A percentile compares a stretch with the other conserved stretches of the same genome.
Evolutionary conservation across 2,113 vertebrate genomes (phyloP).

Genomic region (Cyphomyrus discorhynchus): DNA sequence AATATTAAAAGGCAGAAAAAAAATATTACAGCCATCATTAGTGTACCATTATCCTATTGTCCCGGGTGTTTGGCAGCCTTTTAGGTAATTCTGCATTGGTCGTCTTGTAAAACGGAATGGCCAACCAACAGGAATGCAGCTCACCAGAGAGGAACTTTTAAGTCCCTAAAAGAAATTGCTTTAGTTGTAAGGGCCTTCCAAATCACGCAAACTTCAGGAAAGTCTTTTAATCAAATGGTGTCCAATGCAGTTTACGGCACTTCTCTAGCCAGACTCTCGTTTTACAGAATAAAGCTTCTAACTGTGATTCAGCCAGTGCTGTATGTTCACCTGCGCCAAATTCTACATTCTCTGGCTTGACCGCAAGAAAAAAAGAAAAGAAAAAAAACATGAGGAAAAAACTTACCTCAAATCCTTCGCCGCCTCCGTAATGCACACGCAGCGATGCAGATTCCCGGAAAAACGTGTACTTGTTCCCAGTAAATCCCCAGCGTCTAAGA

Average conservation of each 20-base stretch:
- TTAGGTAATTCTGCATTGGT: background rate
- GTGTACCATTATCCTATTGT: conserved; percentile 26
- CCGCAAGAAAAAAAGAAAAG: background rate
- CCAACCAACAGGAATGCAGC: background rate
- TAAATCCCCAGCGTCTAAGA: conserved; percentile 18
- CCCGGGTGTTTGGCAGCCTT: background rate
- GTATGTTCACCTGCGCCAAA: background rate
- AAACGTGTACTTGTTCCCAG: background rate
- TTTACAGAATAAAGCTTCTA: background rate
- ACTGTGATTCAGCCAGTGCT: background rate
- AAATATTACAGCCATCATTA: conserved; percentile 42
- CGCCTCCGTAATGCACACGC: conserved; percentile 4
- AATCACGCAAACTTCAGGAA: background rate
- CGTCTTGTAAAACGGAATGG: background rate
- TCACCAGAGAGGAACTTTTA: background rate
- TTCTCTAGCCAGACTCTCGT: background rate
- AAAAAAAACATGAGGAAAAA: background rate
- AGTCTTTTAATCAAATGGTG: background rate
- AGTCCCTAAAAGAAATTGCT: background rate
- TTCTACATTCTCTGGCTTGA: background rate
- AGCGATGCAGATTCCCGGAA: background rate
- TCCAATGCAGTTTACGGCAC: background rate
- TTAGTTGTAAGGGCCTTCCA: background rate
- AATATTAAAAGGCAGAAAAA: conserved; percentile 56
- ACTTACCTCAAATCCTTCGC: background rate